Evolutionary conservation across 2,797 vertebrate genomes (phyloP), one percentile per base, ranked within the genome.

Genomic region (Peromyscus aztecus): DNA sequence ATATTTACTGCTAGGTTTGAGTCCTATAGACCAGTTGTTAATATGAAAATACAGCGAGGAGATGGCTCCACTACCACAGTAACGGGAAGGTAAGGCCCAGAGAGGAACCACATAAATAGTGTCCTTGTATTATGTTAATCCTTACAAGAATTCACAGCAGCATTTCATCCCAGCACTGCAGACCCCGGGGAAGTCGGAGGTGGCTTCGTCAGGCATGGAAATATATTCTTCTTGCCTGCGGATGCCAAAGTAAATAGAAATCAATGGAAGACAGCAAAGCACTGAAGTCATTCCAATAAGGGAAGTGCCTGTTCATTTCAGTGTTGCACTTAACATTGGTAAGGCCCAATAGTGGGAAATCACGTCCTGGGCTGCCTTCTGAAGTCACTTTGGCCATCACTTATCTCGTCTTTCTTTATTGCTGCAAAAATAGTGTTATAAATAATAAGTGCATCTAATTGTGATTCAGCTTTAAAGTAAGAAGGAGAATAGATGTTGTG

Each of bases 181-280:
- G 49, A 73, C 69, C 55, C 94, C 90, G 76, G 34, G 16, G 96
- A 91, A 94, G 97, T 92, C 96, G 97, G 97, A 94, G 96, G 95
- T 96, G 98, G 97, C 95, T 98, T 97, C 97, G 96, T 96, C 89
- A 97, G 97, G 97, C 97, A 88, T 94, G 98, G 93, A 98, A 98
- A 98, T 98, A 97, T 61, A 95, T 98, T 97, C 98, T 98, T 98
- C 91, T 89, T 96, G 91, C 97, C 98, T 97, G 96, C 92, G 90
- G 82, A 98, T 98, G 98, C 98, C 97, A 98, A 98, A 98, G 97
- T 97, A 98, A 99, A 98, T 91, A 98, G 98, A 98, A 98, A 98
- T 99, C 98, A 98, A 98, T 99, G 97, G 95, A 71, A 98, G 97
- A 94, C 34, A 94, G 97, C 97, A 97, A 98, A 98, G 97, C 98